Evolutionary conservation across 2,888 invertebrate species (phyloP), one percentile per base, ranked within the genome.

Genomic region (Macropis europaea): DNA sequence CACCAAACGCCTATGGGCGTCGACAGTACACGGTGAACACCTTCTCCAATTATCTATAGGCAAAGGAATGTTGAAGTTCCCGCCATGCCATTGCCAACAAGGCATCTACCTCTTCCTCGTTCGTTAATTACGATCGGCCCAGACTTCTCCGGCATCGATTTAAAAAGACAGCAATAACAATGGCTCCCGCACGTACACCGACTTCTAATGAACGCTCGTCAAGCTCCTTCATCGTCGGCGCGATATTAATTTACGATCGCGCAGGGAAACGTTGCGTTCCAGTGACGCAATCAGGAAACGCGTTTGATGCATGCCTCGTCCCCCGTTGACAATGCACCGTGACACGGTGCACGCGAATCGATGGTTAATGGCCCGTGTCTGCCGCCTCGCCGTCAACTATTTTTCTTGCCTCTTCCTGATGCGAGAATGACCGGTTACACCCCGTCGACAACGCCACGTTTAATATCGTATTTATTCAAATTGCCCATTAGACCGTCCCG

Each of bases 401-500:
- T 79, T 79, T 79, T 79, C 72, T 79, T 80, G 43, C 48, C 67
- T 67, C 75, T 75, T 67, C 36, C 66, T 50, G 77, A 74, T 72
- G 48, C 63, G 54, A 48, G 63, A 68, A 63, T 36, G 73, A 59
- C 60, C 74, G 63, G 79, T 73, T 79, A 74, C 74, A 71, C 63
- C 50, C 9, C 62, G 74, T 66, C 77, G 71, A 69, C 79, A 71
- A 59, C 70, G 34, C 47, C 61, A 38, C 34, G 38, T 70, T 77
- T 82, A 82, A 77, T 79, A 79, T 81, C 77, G 77, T 73, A 79
- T 82, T 83, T 81, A 82, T 82, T 82, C 81, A 82, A 81, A 82
- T 82, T 76, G 69, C 36, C 66, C 66, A 72, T 82, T 82, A 76
- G 69, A 72, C 24, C 13, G 34, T 19, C 15, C 11, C 36, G 30